Evolutionary conservation across 1,140 invertebrate species (phyloP).

Genomic region (Drosophila azteca): DNA sequence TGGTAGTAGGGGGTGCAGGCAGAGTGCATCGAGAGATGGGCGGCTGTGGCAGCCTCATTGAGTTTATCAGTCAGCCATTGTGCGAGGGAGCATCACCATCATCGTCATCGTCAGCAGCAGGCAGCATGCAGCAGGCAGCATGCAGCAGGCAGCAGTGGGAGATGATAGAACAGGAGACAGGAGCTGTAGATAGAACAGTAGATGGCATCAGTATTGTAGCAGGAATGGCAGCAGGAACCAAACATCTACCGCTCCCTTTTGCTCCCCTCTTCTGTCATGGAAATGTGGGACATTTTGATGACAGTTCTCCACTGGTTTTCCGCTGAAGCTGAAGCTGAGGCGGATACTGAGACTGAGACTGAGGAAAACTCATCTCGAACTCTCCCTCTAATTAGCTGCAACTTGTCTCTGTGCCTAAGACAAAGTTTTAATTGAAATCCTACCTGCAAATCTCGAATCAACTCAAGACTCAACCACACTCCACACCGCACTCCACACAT

Average conservation of each 20-base stretch:
- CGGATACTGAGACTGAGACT: too few species aligned
- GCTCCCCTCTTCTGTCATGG: neutral
- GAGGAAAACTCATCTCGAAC: constrained; percentile 13
- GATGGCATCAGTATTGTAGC: too few species aligned
- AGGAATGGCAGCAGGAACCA: neutral
- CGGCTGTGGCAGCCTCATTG: constrained; percentile 23
- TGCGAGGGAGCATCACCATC: constrained; percentile 9
- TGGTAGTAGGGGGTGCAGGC: too few species aligned
- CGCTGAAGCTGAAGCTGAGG: too few species aligned
- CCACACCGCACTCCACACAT: constrained; percentile 17
- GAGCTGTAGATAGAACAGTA: too few species aligned
- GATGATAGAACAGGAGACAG: too few species aligned
- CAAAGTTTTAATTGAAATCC: constrained; percentile 65
- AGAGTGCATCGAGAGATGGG: constrained; percentile 40
- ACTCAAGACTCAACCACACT: constrained; percentile 8
- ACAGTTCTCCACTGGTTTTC: constrained; percentile 18
- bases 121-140: too few species aligned
- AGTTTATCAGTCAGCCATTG: constrained; percentile 60
- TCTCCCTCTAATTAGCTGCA: constrained; percentile 51
- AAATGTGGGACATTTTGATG: constrained; percentile 46
- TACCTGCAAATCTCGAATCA: constrained; percentile 51
- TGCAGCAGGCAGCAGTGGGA: too few species aligned
- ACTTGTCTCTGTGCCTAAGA: constrained; percentile 42
- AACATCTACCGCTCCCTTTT: too few species aligned
- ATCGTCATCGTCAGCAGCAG: too few species aligned